These are phyloP conservation scores for Diorhabda sublineata DNA, from an alignment of 1,140 invertebrate genomes.

Conservation along the genomic window DNA sequence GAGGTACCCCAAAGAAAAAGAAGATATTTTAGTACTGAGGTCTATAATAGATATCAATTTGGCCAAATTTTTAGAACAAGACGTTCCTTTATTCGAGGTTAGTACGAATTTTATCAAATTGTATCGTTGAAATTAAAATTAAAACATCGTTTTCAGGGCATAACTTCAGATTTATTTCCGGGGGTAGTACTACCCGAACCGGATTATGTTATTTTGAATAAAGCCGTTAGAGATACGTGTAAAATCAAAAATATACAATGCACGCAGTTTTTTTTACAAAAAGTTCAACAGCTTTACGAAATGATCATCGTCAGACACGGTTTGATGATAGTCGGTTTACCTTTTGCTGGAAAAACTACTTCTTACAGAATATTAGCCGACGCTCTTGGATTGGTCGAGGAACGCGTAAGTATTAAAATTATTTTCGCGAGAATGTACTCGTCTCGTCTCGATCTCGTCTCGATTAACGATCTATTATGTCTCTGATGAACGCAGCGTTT, in stretches of 20 bases:
- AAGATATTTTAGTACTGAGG: constrained; percentile 76
- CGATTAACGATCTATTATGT: no score
- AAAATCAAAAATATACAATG: constrained; percentile 74
- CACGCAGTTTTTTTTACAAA: constrained; percentile 79
- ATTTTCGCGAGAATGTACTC: background rate
- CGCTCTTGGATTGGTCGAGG: constrained; percentile 73
- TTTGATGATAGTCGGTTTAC: constrained; percentile 86
- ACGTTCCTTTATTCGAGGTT: constrained; percentile 81
- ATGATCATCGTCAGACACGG: constrained; percentile 93
- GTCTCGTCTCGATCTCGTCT: no score
- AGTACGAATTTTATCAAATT: background rate
- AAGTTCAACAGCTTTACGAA: constrained; percentile 90
- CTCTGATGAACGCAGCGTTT: no score
- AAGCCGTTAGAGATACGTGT: constrained; percentile 64
- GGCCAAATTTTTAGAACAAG: constrained; percentile 85
- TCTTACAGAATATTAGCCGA: constrained; percentile 74
- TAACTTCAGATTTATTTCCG: constrained; percentile 88
- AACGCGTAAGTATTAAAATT: constrained; percentile 57
- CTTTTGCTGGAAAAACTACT: constrained; percentile 82
- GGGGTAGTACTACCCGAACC: constrained; percentile 71
- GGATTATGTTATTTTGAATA: constrained; percentile 63
- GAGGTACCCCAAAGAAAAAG: constrained; percentile 78
- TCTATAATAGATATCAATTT: constrained; percentile 93
- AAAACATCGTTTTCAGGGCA: constrained; percentile 60
- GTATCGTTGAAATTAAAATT: background rate